Evolutionary conservation across 2,797 vertebrate species (phyloP).

Genomic region (Spheniscus humboldti): DNA sequence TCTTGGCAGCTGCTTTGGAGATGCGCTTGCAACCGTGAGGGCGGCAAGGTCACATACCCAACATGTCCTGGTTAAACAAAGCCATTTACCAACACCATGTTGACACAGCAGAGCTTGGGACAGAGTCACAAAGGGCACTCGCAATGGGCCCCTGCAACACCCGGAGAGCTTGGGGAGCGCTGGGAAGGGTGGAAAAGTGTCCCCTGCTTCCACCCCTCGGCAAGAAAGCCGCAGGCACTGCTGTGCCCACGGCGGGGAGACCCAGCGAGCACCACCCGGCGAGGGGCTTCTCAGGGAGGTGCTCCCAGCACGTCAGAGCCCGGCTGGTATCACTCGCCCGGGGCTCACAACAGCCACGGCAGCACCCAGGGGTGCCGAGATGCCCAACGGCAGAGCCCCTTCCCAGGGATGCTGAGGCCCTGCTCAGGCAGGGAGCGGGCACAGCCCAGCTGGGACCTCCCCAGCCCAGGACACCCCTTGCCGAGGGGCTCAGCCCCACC

Average conservation of each 20-base stretch:
- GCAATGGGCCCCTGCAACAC: neutral
- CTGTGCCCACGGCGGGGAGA: neutral
- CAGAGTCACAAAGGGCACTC: slow-evolving; percentile 68
- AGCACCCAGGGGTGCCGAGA: neutral
- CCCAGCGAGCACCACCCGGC: neutral
- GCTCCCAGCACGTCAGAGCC: fast-evolving
- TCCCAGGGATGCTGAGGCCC: neutral
- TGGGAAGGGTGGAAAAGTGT: neutral
- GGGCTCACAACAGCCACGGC: neutral
- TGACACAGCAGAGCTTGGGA: slow-evolving; percentile 66
- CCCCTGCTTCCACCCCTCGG: neutral
- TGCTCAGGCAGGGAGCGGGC: neutral
- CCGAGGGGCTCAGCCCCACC: neutral
- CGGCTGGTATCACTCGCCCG: fast-evolving
- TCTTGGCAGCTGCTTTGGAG: neutral
- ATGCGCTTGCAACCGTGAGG: slow-evolving; percentile 13
- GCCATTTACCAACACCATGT: slow-evolving; percentile 59
- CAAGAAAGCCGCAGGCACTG: neutral
- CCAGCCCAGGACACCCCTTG: neutral
- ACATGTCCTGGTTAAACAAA: slow-evolving; percentile 63
- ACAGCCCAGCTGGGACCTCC: neutral
- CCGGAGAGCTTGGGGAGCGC: neutral
- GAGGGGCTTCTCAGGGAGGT: neutral
- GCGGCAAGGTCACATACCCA: slow-evolving; percentile 60
- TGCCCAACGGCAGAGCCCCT: neutral